Evolutionary conservation across 1,140 invertebrate genomes (phyloP), one percentile per base, ranked within the genome.

Genomic region (Oncopeltus fasciatus): DNA sequence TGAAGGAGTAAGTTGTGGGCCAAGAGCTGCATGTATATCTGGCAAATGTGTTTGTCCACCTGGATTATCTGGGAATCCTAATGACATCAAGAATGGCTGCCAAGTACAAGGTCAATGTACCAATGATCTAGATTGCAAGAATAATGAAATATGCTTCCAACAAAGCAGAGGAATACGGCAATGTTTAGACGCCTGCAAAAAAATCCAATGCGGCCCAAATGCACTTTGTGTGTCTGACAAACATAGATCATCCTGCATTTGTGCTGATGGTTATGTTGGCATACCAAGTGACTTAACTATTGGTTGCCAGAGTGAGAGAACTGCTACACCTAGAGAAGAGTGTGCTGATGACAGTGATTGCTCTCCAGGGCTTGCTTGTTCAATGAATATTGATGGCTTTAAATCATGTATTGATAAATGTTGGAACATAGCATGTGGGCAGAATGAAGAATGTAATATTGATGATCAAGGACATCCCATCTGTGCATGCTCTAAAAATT

Each of bases 171-270:
- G 83, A 9, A 70, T 82, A 2, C 77, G 89, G 43, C 88, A 87
- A 72, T 92, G 89, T 73, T 81, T 92, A 1, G 88, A 92, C 69
- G 87, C 85, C 2, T 93, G 90, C 69, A 84, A 82, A 60, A 89
- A 90, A 73, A 76, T 88, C 11, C 88, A 92, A 68, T 94, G 91
- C 72, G 91, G 91, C 14, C 89, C 90, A 1, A 93, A 93, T 72
- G 89, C 90, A 2, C 72, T 92, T 1, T 95, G 91, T 70, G 78
- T 92, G 0, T 81, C 85, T 21, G 81, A 88, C 60, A 84, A 87
- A 69, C 89, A 92, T 72, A 78, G 85, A 44, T 88, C 89, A 1
- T 82, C 86, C 11, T 95, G 91, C 71, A 81, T 92, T 47, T 95
- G 91, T 71, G 74, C 83, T 24, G 83, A 90, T 62, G 86, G 86